Base-by-base conservation (phyloP, 2,797 vertebrate species). In the Myotis pilosus region DNA sequence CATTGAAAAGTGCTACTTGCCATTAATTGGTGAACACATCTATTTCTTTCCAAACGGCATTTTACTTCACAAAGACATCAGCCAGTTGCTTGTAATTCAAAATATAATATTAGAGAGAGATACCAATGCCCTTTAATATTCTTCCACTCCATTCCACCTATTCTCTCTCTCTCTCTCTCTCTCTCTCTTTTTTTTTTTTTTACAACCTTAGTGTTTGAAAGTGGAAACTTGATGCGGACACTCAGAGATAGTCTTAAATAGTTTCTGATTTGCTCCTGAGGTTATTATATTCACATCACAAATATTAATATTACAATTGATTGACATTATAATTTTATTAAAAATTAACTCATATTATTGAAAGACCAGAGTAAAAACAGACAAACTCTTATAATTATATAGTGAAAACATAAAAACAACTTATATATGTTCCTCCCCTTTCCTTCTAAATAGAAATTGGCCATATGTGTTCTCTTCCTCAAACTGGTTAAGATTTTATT, bases 231-330 rank as follows among this genome's bases (percentile, higher is more conserved):
- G 62, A 94, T 55, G 81, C 51, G 44, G 89, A 92, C 82, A 41
- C 1, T 38, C 30, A 74, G 7, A 38, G 36, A 89, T 33, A 64
- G 60, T 93, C 66, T 94, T 2, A 1, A 20, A 87, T 25, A 78
- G 69, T 75, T 96, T 97, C 91, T 90, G 75, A 94, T 41, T 1
- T 98, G 92, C 78, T 95, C 89, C 94, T 94, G 47, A 1, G 92
- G 95, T 95, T 71, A 86, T 95, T 71, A 86, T 38, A 87, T n/a
- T 80, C 72, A 55, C 8, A 75, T 5, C 12, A 6, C 19, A 91
- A 71, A 49, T 55, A 69, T 41, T 74, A 53, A 75, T 72, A 89
- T 38, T 83, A 8, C 13, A 84, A 16, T 87, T 89, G 20, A 75
- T 88, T 96, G 93, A 96, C 78, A 95, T 96, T 97, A 94, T 30